Base-by-base conservation (phyloP, 2,113 vertebrate species). In the Tautogolabrus adspersus region DNA sequence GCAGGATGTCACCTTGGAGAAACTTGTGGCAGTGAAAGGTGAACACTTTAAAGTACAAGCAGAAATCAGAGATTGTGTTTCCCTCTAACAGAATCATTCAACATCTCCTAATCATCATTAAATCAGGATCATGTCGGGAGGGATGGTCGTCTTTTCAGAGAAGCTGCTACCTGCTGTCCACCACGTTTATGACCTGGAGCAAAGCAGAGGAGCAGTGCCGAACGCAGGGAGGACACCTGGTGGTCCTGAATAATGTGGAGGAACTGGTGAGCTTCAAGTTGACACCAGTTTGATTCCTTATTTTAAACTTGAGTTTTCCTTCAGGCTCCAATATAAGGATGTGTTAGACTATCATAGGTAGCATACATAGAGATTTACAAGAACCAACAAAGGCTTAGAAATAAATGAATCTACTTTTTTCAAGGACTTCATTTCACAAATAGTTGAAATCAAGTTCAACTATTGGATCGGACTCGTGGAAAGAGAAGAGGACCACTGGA, bases 401-500 rank as follows among this genome's bases (percentile, higher is more conserved):
- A 58, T 18, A 60, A 61, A 10, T n/a, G 8, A 4, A 8, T 42
- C 10, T n/a, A 0, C 40, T 40, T 52, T 64, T 62, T 73, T 40
- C 8, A 23, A 92, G 89, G 89, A 89, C 49, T 89, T 66, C 72
- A 79, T 92, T 64, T 92, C 89, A 23, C 21, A 13, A 73, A 56
- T 89, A 54, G 61, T 74, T 61, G 56, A 56, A 10, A 23, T 85
- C 34, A 11, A 0, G 0, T 10, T 40, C 0, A 2, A 6, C 21
- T 81, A 81, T 55, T 92, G 87, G 91, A 89, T 92, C 19, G 91
- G 89, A 57, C 87, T 92, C 0, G 81, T 88, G 51, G 89, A 92
- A 79, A 72, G 74, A 51, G 49, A 73, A 0, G 86, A 88, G 72
- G 89, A 77, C 46, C 68, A 81, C 40, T 95, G 93, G 93, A 89